phyloP scores from a whole-genome alignment of 2,888 invertebrate genomes.

The Corbicula japonica region DNA sequence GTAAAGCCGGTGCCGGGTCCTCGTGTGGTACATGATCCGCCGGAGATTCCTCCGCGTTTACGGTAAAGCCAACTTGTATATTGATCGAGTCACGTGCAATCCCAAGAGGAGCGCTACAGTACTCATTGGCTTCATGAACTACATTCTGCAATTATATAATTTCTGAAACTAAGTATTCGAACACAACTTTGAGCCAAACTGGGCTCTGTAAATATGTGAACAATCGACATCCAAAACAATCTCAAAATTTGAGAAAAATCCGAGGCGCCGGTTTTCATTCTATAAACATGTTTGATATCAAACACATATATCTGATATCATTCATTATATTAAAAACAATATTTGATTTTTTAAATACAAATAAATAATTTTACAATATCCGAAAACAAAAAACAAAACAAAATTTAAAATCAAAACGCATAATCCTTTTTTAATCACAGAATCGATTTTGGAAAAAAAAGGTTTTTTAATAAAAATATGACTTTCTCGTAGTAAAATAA shows the following conservation, averaged over 20 bases:
- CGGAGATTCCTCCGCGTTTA: conserved; percentile 24
- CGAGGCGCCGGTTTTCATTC: not conserved
- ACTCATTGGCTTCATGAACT: not conserved
- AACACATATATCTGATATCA: not conserved
- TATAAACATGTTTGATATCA: not conserved
- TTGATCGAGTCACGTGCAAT: conserved; percentile 59
- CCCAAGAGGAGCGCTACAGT: conserved; percentile 60
- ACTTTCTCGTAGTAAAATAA: too few relatives aligned
- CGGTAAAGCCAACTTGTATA: conserved; percentile 61
- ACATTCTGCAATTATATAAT: not conserved
- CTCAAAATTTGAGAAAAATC: not conserved
- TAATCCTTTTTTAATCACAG: too few relatives aligned
- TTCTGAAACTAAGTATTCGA: too few relatives aligned
- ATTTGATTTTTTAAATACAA: not conserved
- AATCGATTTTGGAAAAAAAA: too few relatives aligned
- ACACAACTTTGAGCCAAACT: too few relatives aligned
- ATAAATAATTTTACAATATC: too few relatives aligned
- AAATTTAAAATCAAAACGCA: too few relatives aligned
- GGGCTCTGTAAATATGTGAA: too few relatives aligned
- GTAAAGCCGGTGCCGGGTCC: conserved; percentile 16
- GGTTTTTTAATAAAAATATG: too few relatives aligned
- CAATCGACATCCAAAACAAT: too few relatives aligned
- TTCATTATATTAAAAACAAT: not conserved
- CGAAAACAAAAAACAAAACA: too few relatives aligned
- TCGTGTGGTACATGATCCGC: conserved; percentile 5